phyloP scores from a whole-genome alignment of 92 coral and sea anemone genomes.

The Umimayanthus chanpuru region DNA sequence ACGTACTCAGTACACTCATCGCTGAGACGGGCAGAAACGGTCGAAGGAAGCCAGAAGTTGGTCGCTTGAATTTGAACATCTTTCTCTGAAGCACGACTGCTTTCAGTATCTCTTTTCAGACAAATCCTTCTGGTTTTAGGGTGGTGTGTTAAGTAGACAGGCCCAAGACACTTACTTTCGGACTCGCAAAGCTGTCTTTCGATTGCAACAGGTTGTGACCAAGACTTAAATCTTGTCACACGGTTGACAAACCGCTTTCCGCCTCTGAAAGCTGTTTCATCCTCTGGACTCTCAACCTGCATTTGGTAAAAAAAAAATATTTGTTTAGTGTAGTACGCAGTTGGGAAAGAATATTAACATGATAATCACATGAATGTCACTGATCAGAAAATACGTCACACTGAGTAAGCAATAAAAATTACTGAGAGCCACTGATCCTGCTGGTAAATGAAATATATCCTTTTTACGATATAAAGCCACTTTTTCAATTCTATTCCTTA shows the following conservation, averaged over 20 bases:
- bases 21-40: background rate
- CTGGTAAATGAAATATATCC: too few species aligned
- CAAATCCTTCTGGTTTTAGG: conserved; percentile 40
- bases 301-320: background rate
- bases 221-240: conserved; percentile 37
- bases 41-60: conserved; percentile 46
- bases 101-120: conserved; percentile 38
- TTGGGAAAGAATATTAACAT: background rate
- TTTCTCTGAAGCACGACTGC: background rate
- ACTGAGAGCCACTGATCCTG: too few species aligned
- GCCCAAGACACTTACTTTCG: background rate
- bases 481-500: too few species aligned
- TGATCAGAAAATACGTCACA: too few species aligned
- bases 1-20: conserved; percentile 12
- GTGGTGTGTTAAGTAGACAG: conserved; percentile 40
- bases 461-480: too few species aligned
- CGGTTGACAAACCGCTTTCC: conserved; percentile 70
- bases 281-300: conserved; percentile 43
- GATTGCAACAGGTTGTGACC: background rate
- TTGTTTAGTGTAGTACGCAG: background rate
- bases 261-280: conserved; percentile 63
- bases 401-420: too few species aligned
- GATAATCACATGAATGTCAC: background rate
- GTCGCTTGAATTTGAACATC: conserved; percentile 42
- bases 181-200: background rate